Evolutionary conservation across 2,797 vertebrate species (phyloP).

Genomic region (Rhynchotus rufescens): DNA sequence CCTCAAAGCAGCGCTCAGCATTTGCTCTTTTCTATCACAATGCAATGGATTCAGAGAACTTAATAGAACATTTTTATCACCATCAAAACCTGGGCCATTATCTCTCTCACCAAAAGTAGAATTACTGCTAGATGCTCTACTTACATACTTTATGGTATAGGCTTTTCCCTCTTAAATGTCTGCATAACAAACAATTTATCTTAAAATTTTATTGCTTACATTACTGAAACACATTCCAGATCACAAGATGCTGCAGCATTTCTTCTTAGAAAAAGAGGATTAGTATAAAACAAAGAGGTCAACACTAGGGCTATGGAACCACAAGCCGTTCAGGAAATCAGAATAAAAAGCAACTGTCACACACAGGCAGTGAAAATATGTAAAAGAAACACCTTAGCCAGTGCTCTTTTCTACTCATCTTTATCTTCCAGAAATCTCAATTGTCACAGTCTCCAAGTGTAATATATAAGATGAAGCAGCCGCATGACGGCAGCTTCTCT

Average conservation of each 20-base stretch:
- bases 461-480: neutral
- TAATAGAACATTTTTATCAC: constrained; percentile 58
- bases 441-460: neutral
- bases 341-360: neutral
- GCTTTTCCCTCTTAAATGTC: neutral
- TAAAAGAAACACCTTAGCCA: neutral
- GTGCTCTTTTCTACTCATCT: neutral
- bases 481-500: neutral
- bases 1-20: constrained; percentile 61
- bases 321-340: neutral
- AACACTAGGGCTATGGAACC: neutral
- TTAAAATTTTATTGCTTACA: constrained; percentile 1
- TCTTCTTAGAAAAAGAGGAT: neutral
- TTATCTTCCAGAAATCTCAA: neutral
- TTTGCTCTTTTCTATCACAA: constrained; percentile 35
- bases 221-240: constrained; percentile 19
- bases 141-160: constrained; percentile 2
- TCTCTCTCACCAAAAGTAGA: constrained; percentile 30
- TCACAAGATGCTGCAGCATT: neutral
- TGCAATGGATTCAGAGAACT: constrained; percentile 57
- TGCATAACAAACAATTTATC: constrained; percentile 40
- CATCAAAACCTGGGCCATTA: constrained; percentile 27
- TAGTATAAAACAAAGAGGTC: constrained; percentile 4
- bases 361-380: neutral
- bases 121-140: constrained; percentile 44